Base-by-base conservation (phyloP, 1,140 invertebrate species). In the Asbolus verrucosus region DNA sequence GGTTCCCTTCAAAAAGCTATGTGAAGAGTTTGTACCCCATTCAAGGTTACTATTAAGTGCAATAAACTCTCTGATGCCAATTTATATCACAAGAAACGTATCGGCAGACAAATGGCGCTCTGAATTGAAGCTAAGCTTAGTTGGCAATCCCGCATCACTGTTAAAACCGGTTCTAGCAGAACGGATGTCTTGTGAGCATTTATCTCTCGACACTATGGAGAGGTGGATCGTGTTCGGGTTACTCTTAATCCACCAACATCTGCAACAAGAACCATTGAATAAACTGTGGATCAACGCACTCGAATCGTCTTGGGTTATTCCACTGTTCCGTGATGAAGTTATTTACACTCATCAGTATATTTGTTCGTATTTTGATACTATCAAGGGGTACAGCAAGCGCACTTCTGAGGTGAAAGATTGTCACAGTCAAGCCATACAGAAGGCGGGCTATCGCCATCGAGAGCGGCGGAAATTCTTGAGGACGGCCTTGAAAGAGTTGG, bases 191-290 rank as follows among this genome's bases (percentile, higher is more conserved):
- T 98, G 97, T 83, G 97, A 99, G 85, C 98, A 95, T 83, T 81
- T 99, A 18, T 98, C 97, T 8, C 84, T 99, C 31, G 97, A 99
- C 79, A 88, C 89, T 46, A 92, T 99, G 84, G 97, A 99, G 80
- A 89, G 93, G 78, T 99, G 97, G 96, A 93, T 99, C 16, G 94
- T 98, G 75, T 94, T 98, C 82, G 96, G 97, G 0, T 91, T 97
- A 73, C 87, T 96, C 38, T 82, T 99, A 0, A 96, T 95, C 81
- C 94, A 98, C 82, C 91, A 92, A 75, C 88, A 90, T 80, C 82
- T 97, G 1, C 86, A 87, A 73, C 91, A 93, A 75, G 90, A 95
- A 65, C 88, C 90, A 72, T 89, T 93, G 0, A 90, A 91, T 79
- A 94, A 95, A 78, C 88, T 99, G 76, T 99, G 96, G 92, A 88